Conservation (phyloP, 1,140 invertebrate species). For the Mactra quadrangularis region DNA sequence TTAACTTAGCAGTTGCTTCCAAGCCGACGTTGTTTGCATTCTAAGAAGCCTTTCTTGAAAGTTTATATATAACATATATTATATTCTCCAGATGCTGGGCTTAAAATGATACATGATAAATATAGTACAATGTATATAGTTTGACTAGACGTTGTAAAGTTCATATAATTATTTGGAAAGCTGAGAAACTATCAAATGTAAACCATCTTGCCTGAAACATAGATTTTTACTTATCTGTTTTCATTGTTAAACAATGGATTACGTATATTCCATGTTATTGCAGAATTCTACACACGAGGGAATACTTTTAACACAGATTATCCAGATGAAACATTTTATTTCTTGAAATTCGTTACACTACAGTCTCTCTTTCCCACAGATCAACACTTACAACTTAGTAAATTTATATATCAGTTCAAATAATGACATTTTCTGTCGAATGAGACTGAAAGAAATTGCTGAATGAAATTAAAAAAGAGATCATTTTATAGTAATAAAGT, state of each 20-base stretch:
- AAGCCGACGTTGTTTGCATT: slow-evolving; percentile 6
- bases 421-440: too few species aligned
- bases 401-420: too few species aligned
- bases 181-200: slow-evolving; percentile 22
- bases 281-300: background rate
- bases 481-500: too few species aligned
- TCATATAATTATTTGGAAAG: slow-evolving; percentile 31
- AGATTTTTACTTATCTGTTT: background rate
- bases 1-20: slow-evolving; percentile 51
- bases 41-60: slow-evolving; percentile 24
- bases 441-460: too few species aligned
- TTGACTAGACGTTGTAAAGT: slow-evolving; percentile 48
- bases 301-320: background rate
- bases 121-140: slow-evolving; percentile 57
- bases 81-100: slow-evolving; percentile 40
- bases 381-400: too few species aligned
- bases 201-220: too few species aligned
- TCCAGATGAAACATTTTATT: background rate
- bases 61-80: slow-evolving; percentile 38
- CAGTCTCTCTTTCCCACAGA: background rate
- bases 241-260: background rate
- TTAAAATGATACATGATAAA: slow-evolving; percentile 54
- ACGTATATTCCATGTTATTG: background rate
- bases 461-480: too few species aligned
- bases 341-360: background rate